Percentiles rank a stretch among this genome's conserved stretches.
Conservation (phyloP, 2,797 vertebrate genomes). For the Rhincodon typus region DNA sequence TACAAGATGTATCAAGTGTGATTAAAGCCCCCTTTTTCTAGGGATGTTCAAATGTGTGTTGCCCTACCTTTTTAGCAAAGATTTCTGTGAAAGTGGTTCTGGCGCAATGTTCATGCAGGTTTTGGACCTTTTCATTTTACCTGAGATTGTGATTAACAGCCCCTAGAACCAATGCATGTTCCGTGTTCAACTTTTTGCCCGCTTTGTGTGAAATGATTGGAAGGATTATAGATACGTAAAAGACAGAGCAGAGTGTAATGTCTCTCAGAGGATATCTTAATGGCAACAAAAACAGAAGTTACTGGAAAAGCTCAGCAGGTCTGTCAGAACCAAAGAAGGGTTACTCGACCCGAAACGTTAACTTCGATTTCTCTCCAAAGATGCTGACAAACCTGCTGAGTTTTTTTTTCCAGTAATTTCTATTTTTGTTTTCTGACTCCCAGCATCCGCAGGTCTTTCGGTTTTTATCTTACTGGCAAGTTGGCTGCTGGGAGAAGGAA, state of each 20-base stretch:
- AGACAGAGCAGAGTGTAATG: too few relatives aligned
- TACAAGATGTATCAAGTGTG: neutral
- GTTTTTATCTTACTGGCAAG: neutral
- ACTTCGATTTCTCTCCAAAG: too few relatives aligned
- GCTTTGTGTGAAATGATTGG: neutral
- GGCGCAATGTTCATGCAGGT: neutral
- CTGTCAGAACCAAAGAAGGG: too few relatives aligned
- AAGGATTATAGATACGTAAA: too few relatives aligned
- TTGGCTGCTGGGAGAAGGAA: too few relatives aligned
- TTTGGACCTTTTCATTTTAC: neutral
- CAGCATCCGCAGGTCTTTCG: too few relatives aligned
- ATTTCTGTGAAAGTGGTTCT: neutral
- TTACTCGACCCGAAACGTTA: too few relatives aligned
- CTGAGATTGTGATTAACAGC: neutral
- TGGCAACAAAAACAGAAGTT: too few relatives aligned
- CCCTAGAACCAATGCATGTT: neutral
- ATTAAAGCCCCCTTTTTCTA: neutral
- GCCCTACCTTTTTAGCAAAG: neutral
- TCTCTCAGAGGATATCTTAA: neutral
- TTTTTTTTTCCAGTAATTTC: too few relatives aligned
- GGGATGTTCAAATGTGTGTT: neutral
- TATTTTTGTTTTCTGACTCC: too few relatives aligned
- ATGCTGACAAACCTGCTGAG: too few relatives aligned
- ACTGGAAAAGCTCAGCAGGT: too few relatives aligned
- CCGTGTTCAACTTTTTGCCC: neutral